A percentile compares a stretch with the other conserved stretches of the same genome.
phyloP scores from a whole-genome alignment of 2,888 invertebrate species.

The Synergus umbraculus region DNA sequence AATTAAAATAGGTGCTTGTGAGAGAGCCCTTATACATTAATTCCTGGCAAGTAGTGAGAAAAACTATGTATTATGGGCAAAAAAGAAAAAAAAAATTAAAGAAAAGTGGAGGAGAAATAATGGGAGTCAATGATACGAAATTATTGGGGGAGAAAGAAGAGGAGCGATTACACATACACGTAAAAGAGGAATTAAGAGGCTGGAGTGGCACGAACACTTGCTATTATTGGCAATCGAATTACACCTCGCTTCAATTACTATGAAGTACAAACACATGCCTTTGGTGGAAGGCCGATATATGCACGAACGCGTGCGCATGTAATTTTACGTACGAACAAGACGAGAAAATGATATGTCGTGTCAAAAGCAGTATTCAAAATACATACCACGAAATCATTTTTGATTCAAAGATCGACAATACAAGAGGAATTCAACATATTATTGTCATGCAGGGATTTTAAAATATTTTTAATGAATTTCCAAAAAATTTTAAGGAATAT shows the following conservation, averaged over 20 bases:
- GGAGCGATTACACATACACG: too few relatives aligned
- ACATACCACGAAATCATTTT: background rate
- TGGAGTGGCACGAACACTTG: conserved; percentile 46
- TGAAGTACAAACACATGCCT: conserved; percentile 50
- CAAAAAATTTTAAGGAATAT: too few relatives aligned
- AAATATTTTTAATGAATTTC: too few relatives aligned
- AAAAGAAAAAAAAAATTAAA: background rate
- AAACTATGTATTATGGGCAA: background rate
- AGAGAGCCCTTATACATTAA: too few relatives aligned
- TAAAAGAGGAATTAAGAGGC: conserved; percentile 29
- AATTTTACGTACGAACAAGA: conserved; percentile 46
- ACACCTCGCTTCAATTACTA: conserved; percentile 57
- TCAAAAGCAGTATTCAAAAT: conserved; percentile 47
- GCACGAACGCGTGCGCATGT: conserved; percentile 53
- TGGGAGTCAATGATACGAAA: background rate
- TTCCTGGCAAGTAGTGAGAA: conserved; percentile 13
- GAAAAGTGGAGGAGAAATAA: background rate
- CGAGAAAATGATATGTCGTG: conserved; percentile 45
- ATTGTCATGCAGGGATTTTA: too few relatives aligned
- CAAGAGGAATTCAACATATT: background rate
- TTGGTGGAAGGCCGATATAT: conserved; percentile 43
- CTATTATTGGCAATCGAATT: conserved; percentile 58
- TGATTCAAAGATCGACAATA: background rate
- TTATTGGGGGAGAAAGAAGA: conserved; percentile 2
- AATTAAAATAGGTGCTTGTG: too few relatives aligned